Base-by-base conservation (phyloP, 2,797 vertebrate species). In the Anguilla pacifica region DNA sequence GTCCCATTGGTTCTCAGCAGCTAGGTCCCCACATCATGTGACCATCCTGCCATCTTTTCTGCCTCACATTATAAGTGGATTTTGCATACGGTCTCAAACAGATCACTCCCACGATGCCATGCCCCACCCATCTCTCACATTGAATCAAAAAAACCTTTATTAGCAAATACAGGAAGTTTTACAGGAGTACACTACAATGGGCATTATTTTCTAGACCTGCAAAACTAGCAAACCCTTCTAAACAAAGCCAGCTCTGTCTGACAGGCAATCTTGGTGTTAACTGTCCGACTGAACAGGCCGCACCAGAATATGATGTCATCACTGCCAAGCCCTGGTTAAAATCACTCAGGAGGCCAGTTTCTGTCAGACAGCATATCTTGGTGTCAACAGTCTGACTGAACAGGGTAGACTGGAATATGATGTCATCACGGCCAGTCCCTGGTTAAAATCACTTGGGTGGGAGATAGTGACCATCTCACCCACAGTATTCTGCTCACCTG, bases 401-500 rank as follows among this genome's bases (percentile, higher is more conserved):
- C 39, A 79, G 43, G 39, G 43, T 2, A 9, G 19, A 81, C 77
- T 2, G 10, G 77, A 81, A 49, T 49, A 49, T 49, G 3, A 49
- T n/a, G 6, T 81, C 25, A 81, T 81, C 19, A 6, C 11, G 22
- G 6, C 43, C 77, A 25, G 74, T 25, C 2, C 74, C 43, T 19
- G 5, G 0, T 79, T 19, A 43, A 43, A 49, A 51, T 81, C 22
- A 51, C 39, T 81, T 19, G 6, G 43, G 1, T 25, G 17, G 19
- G 19, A 81, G 31, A 19, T 77, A 6, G 74, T 17, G 35, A 22
- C n/a, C 39, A 92, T 39, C 94, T 83, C 83, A 96, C 96, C 95
- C 96, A 96, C 67, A 96, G 93, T 86, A 96, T 39, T 39, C 39
- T 2, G 3, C 51, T 51, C 51, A 51, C 51, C 51, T 11, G 9